These are phyloP conservation scores for Chymomyza amoena DNA, from an alignment of 2,888 invertebrate species.

Conservation along the genomic window DNA sequence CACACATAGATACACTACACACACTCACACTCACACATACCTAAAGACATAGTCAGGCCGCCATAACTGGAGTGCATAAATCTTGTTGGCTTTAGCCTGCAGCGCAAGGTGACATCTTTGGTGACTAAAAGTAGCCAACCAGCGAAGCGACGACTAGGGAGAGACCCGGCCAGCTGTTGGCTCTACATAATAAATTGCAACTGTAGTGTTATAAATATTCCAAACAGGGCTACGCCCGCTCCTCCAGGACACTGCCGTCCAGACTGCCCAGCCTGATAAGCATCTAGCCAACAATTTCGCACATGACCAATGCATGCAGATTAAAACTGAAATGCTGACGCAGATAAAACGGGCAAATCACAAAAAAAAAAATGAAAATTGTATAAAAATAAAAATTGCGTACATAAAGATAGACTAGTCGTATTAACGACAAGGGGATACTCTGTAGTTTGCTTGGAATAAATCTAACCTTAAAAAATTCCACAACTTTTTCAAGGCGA, in stretches of 20 bases:
- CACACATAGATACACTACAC: not conserved
- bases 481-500: too few species aligned
- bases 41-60: constrained; percentile 3
- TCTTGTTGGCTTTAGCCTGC: constrained; percentile 50
- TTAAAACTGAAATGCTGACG: constrained; percentile 69
- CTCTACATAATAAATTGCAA: constrained; percentile 75
- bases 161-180: constrained; percentile 44
- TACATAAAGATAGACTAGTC: too few species aligned
- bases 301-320: constrained; percentile 67
- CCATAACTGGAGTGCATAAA: constrained; percentile 72
- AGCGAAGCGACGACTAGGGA: not conserved
- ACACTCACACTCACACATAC: not conserved
- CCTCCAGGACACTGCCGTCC: not conserved
- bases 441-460: too few species aligned
- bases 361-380: not conserved
- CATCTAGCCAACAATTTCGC: constrained; percentile 74
- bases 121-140: constrained; percentile 48
- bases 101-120: constrained; percentile 69
- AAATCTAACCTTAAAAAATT: too few species aligned
- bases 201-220: constrained; percentile 74
- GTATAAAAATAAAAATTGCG: too few species aligned
- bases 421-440: too few species aligned
- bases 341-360: constrained; percentile 33
- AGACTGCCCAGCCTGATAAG: constrained; percentile 53
- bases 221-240: constrained; percentile 1